Percentiles rank a stretch among this genome's conserved stretches.
Evolutionary conservation across 2,113 vertebrate genomes (phyloP).

Genomic region (Hippocampus guttulatus): DNA sequence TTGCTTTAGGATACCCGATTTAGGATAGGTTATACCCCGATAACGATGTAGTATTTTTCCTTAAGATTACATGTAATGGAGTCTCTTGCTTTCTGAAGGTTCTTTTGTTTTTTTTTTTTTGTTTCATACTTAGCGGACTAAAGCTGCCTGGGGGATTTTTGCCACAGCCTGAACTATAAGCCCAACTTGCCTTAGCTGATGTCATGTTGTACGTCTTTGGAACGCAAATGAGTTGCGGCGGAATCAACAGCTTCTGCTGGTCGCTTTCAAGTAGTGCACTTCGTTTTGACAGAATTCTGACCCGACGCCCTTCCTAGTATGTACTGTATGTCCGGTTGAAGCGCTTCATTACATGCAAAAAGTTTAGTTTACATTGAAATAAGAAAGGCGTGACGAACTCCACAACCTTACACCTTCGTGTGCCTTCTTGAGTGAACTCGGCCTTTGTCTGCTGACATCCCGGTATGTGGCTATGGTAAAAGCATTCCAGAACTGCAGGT

Average conservation of each 20-base stretch:
- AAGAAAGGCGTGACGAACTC: neutral
- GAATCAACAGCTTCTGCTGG: neutral
- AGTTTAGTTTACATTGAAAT: neutral
- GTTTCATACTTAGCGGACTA: neutral
- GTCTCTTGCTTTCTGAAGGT: neutral
- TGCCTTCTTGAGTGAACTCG: neutral
- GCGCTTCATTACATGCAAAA: neutral
- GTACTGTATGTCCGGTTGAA: neutral
- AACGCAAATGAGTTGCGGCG: neutral
- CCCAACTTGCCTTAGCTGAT: neutral
- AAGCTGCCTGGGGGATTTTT: neutral
- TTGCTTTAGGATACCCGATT: too few relatives aligned
- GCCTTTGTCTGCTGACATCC: conserved; percentile 19
- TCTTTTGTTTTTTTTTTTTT: neutral
- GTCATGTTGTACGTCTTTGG: neutral
- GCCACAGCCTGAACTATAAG: neutral
- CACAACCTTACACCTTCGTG: neutral
- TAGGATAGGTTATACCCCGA: too few relatives aligned
- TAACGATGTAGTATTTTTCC: too few relatives aligned
- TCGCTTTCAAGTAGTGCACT: neutral
- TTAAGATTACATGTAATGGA: too few relatives aligned
- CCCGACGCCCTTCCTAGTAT: neutral
- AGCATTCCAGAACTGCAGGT: conserved; percentile 61
- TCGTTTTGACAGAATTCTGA: neutral
- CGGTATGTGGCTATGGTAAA: conserved; percentile 11